A percentile compares a stretch with the other conserved stretches of the same genome.
phyloP scores from a whole-genome alignment of 23 tunicate genomes.

The Styela clava region DNA sequence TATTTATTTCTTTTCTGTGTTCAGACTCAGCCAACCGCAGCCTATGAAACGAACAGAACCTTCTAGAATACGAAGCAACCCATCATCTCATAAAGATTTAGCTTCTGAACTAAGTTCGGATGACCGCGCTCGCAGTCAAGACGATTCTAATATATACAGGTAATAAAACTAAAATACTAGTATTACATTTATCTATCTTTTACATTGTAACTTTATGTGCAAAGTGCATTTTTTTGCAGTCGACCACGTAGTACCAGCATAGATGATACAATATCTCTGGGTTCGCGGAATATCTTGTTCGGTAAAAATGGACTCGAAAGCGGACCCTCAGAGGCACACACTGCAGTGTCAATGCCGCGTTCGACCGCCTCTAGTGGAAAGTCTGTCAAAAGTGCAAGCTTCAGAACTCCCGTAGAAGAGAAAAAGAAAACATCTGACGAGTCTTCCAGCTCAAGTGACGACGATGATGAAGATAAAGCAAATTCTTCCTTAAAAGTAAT shows the following conservation, averaged over 20 bases:
- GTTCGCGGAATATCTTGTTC: slow-evolving; percentile 45
- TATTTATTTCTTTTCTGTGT: no score
- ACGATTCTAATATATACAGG: neutral
- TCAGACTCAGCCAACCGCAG: slow-evolving; percentile 11
- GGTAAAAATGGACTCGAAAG: slow-evolving; percentile 39
- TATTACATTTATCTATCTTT: no score
- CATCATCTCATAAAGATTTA: slow-evolving; percentile 11
- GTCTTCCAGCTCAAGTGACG: slow-evolving; percentile 19
- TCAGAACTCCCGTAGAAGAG: slow-evolving; percentile 29
- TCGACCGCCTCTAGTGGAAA: slow-evolving; percentile 34
- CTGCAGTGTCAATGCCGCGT: slow-evolving; percentile 19
- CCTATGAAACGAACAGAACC: slow-evolving; percentile 21
- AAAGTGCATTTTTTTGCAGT: slow-evolving; percentile 25
- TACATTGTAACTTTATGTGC: no score
- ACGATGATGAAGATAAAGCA: slow-evolving; percentile 1
- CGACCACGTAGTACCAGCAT: slow-evolving; percentile 81
- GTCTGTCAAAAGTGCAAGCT: slow-evolving; percentile 46
- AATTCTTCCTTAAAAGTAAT: neutral
- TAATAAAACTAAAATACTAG: no score
- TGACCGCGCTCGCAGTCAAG: neutral
- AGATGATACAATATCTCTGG: slow-evolving; percentile 54
- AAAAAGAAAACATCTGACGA: neutral
- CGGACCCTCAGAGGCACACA: slow-evolving; percentile 56
- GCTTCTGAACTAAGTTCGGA: neutral
- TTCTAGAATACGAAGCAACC: slow-evolving; percentile 5